Conservation (phyloP, 2,888 invertebrate genomes). For the Plagodis pulveraria region DNA sequence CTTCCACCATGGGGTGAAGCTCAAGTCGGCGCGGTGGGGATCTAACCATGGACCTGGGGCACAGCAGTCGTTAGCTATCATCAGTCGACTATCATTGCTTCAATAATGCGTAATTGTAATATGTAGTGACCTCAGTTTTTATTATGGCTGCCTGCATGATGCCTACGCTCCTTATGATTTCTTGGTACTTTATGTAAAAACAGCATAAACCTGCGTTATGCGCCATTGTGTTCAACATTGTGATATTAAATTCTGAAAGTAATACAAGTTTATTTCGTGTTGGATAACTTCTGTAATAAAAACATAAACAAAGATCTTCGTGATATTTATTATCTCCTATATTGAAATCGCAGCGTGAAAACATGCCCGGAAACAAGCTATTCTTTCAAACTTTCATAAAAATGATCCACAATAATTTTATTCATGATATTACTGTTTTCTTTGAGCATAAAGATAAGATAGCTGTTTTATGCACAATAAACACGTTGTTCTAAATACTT, state of each 20-base stretch:
- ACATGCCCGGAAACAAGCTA: slow-evolving; percentile 30
- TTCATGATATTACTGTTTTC: slow-evolving; percentile 54
- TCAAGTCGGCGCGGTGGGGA: too few species aligned
- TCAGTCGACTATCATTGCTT: too few species aligned
- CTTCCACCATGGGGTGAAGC: too few species aligned
- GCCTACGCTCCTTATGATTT: too few species aligned
- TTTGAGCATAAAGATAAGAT: slow-evolving; percentile 56
- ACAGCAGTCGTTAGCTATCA: too few species aligned
- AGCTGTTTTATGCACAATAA: slow-evolving; percentile 69
- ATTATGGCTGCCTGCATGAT: too few species aligned
- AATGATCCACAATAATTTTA: slow-evolving; percentile 61
- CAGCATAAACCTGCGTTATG: too few species aligned
- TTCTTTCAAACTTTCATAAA: slow-evolving; percentile 42
- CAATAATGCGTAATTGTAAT: too few species aligned
- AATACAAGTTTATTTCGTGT: neutral
- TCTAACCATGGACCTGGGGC: too few species aligned
- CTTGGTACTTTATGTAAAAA: too few species aligned
- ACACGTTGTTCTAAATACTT: slow-evolving; percentile 72
- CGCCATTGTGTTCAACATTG: neutral
- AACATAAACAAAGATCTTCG: neutral
- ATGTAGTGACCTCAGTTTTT: too few species aligned
- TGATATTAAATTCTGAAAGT: neutral
- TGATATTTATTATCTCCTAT: slow-evolving; percentile 15
- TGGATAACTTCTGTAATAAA: neutral
- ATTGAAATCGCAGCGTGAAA: slow-evolving; percentile 32